A percentile compares a stretch with the other conserved stretches of the same genome.
Conservation (phyloP, 2,888 invertebrate genomes). For the Endotricha flammealis region DNA sequence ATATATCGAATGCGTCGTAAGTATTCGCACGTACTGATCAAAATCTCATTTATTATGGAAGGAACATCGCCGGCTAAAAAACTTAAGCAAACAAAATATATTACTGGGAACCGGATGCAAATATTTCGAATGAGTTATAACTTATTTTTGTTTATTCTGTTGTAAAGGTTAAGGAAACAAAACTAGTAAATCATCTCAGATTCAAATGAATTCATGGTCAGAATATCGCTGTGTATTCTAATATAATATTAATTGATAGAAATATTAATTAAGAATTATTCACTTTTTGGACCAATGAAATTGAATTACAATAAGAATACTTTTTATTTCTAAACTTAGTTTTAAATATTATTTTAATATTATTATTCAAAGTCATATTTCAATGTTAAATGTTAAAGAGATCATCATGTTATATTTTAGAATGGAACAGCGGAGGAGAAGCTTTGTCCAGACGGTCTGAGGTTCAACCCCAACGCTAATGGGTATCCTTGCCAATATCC, state of each 20-base stretch:
- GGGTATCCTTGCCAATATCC: constrained; percentile 91
- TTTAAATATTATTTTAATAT: no score
- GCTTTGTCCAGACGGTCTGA: constrained; percentile 88
- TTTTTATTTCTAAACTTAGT: constrained; percentile 8
- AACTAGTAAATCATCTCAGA: no score
- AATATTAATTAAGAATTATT: no score
- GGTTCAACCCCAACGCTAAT: constrained; percentile 84
- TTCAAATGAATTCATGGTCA: constrained; percentile 2
- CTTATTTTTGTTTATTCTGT: background rate
- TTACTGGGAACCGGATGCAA: constrained; percentile 4
- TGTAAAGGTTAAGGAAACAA: background rate
- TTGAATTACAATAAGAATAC: no score
- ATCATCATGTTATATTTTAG: no score
- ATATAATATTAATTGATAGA: no score
- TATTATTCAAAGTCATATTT: no score
- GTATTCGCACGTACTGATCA: constrained; percentile 22
- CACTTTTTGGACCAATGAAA: no score
- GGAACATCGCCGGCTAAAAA: background rate
- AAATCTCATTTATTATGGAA: background rate
- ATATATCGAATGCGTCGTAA: constrained; percentile 83
- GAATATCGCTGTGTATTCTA: background rate
- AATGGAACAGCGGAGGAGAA: constrained; percentile 87
- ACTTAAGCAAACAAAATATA: constrained; percentile 3
- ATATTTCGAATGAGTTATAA: constrained; percentile 3
- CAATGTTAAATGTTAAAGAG: no score